A percentile compares a stretch with the other conserved stretches of the same genome.
These are phyloP conservation scores for Xestia c-nigrum DNA, from an alignment of 2,888 invertebrate genomes.

Conservation along the genomic window DNA sequence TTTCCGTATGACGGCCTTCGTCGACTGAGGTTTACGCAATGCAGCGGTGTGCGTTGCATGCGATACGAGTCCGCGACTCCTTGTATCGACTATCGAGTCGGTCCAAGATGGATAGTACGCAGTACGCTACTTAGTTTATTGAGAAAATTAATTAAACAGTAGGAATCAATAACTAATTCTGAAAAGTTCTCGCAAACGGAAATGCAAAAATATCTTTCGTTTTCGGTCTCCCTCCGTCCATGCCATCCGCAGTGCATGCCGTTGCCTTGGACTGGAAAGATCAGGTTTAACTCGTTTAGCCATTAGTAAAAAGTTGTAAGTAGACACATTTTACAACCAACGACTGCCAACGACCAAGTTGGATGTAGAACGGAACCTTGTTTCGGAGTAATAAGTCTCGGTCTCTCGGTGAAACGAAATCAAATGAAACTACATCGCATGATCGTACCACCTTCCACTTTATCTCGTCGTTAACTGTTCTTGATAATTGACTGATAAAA, in stretches of 20 bases:
- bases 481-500: constrained; percentile 50
- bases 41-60: constrained; percentile 74
- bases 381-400: constrained; percentile 44
- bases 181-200: neutral
- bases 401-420: constrained; percentile 36
- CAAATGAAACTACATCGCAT: constrained; percentile 27
- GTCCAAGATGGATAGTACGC: constrained; percentile 44
- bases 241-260: constrained; percentile 43
- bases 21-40: constrained; percentile 75
- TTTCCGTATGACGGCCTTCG: constrained; percentile 83
- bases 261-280: constrained; percentile 62
- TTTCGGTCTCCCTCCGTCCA: constrained; percentile 25
- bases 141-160: neutral
- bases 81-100: constrained; percentile 56
- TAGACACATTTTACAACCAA: constrained; percentile 59
- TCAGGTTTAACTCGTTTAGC: constrained; percentile 69
- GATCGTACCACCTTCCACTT: constrained; percentile 19
- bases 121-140: constrained; percentile 13
- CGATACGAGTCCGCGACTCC: constrained; percentile 71
- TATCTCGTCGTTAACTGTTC: constrained; percentile 45
- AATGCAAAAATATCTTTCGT: constrained; percentile 4
- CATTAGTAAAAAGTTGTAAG: constrained; percentile 70
- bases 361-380: constrained; percentile 59
- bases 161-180: no score
- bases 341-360: constrained; percentile 53